Evolutionary conservation across 1,140 invertebrate species (phyloP), one percentile per base, ranked within the genome.

Genomic region (Apocrypta bakeri): DNA sequence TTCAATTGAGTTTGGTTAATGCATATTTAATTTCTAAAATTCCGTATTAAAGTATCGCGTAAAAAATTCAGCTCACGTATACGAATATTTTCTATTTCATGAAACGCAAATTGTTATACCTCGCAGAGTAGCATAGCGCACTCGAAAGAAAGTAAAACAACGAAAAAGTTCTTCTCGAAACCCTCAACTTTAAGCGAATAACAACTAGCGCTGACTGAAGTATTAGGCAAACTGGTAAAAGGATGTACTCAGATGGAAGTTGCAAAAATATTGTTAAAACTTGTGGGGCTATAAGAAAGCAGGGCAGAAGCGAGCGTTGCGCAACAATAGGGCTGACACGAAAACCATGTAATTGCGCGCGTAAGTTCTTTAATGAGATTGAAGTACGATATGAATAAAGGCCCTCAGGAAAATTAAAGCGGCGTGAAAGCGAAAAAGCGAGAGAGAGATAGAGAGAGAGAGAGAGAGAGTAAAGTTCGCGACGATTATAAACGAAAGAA

Each of bases 341-440:
- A 69, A 71, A 71, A 7, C 40, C 29, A 25, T 77, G 73, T 82
- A 82, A 82, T 83, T 83, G 69, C 69, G 68, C 61, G 81, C 63
- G 82, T 83, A 83, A 79, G 69, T 79, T 79, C 63, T 74, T 71
- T 75, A 83, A 79, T 83, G 71, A 83, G 76, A 83, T 75, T 82
- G 71, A 83, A 78, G 76, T 61, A 33, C 76, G 72, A 83, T 80
- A 80, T 74, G 78, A 83, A 83, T 76, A 80, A 78, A 81, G 77
- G 74, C 75, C 82, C 84, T 74, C 64, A n/a, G 56, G 85, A 77
- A 84, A 78, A 76, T 63, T 78, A 56, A 73, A 61, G 78, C 64
- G 33, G 66, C 29, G 42, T 37, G 33, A 37, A 37, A 37, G 33
- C 2, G 33, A n/a, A n/a, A n/a, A 29, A 29, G 72, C n/a, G 71